Evolutionary conservation across 2,888 invertebrate genomes (phyloP).

Genomic region (Pasiphila rectangulata): DNA sequence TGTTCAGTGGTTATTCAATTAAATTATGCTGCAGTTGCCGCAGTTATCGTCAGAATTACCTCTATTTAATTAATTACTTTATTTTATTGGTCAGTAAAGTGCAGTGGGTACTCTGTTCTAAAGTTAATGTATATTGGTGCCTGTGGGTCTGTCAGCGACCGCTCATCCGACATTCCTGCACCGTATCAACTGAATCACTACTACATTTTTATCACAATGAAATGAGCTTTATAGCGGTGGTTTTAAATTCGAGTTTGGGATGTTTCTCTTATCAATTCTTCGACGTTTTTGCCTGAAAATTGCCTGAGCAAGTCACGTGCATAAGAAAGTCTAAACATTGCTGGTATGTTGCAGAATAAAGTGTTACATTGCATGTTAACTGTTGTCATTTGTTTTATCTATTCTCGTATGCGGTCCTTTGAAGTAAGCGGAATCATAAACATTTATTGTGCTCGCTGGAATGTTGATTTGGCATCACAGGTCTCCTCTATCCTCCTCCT

Average conservation of each 20-base stretch:
- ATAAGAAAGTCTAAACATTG: too few species aligned
- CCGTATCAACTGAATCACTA: conserved; percentile 17
- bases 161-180: conserved; percentile 21
- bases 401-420: too few species aligned
- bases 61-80: conserved; percentile 27
- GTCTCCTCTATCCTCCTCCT: too few species aligned
- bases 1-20: conserved; percentile 28
- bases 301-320: too few species aligned
- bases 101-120: conserved; percentile 19
- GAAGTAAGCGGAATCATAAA: too few species aligned
- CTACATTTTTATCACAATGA: neutral
- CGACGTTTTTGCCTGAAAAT: neutral
- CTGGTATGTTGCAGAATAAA: too few species aligned
- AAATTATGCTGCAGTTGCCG: conserved; percentile 20
- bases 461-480: too few species aligned
- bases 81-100: conserved; percentile 25
- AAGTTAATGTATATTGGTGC: conserved; percentile 38
- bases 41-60: conserved; percentile 21
- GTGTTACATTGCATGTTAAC: too few species aligned
- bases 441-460: too few species aligned
- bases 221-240: neutral
- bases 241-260: neutral
- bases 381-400: too few species aligned
- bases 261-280: neutral
- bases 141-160: conserved; percentile 34